Evolutionary conservation across 2,888 invertebrate species (phyloP), one percentile per base, ranked within the genome.

Genomic region (Crepidodera aurea): DNA sequence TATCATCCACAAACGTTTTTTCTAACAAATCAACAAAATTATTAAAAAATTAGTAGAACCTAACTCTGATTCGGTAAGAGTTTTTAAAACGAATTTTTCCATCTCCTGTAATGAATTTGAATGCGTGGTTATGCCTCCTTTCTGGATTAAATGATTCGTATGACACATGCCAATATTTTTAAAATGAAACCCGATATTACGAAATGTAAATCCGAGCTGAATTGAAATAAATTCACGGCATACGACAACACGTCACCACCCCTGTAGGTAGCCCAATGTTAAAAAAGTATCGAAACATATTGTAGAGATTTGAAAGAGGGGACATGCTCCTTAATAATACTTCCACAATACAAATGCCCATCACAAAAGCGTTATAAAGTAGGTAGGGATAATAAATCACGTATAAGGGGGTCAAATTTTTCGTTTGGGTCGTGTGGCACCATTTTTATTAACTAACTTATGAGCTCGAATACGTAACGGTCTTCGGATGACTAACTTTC

Each of bases 251-350:
- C 48, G 18, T 63, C 59, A 51, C 27, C 62, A 59, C 62, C 51
- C 60, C 54, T 29, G 63, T 57, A 51, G 63, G 59, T 59, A 62
- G 58, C 18, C 37, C 39, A 27, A 50, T 48, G 51, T 63, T n/a
- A 63, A 66, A 60, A 62, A 62, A 67, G 70, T 70, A 73, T 71
- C 67, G 67, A 69, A 75, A 71, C 76, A 73, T 75, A 77, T 76
- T 76, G 76, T 69, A 37, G 62, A 64, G 69, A 69, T 73, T 74
- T 66, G 61, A 66, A 63, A 64, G 59, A 62, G 68, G 73, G 70
- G 72, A 71, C 69, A 75, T 71, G 73, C 70, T 71, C 62, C 73
- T 75, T 76, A 75, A 76, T 74, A 71, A 74, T 73, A 73, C 71
- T 73, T 74, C 70, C 65, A 65, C 70, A 69, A 69, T 69, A 69